Base-by-base conservation (phyloP, 2,113 vertebrate species). In the Laticauda colubrina region DNA sequence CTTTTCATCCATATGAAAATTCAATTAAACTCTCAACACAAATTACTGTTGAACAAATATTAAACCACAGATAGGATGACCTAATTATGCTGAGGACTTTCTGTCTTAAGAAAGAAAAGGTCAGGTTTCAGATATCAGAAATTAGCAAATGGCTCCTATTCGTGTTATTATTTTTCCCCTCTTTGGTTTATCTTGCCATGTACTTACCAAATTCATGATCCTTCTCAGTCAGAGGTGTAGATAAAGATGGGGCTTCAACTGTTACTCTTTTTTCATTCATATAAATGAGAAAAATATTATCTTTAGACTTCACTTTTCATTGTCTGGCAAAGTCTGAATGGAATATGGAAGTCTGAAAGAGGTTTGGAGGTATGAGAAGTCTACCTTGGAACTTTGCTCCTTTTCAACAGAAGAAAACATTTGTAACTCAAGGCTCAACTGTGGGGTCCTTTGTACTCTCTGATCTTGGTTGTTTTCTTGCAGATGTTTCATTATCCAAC, bases 21-120 rank as follows among this genome's bases (percentile, higher is more conserved):
- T 95, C 94, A 96, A 96, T 96, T 96, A 96, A 94, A 96, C 81
- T 92, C 91, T 94, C 94, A 94, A 57, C 92, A 89, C 94, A 91
- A 94, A 95, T 95, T 93, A 92, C 90, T 0, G 4, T 90, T 89
- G 51, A 93, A 85, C 91, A 95, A 95, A 95, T 93, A 96, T 91
- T 94, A 94, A 94, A 94, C 96, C 93, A 9, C 94, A 93, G 54
- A 93, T 95, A 94, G 55, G 90, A 88, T 96, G 95, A 93, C 90
- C 93, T 95, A 95, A 95, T 96, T 95, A 95, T 92, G 91, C 92
- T 87, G 81, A 93, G 23, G 29, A 61, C 34, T 87, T 88, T 59
- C 91, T 94, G 85, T 94, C 94, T 94, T 94, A 94, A 95, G 85
- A 2, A 18, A 34, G 94, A 90, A 94, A 96, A 95, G 90, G 92